These are phyloP conservation scores for Papilio dardanus DNA, from an alignment of 1,140 invertebrate species.

Conservation along the genomic window DNA sequence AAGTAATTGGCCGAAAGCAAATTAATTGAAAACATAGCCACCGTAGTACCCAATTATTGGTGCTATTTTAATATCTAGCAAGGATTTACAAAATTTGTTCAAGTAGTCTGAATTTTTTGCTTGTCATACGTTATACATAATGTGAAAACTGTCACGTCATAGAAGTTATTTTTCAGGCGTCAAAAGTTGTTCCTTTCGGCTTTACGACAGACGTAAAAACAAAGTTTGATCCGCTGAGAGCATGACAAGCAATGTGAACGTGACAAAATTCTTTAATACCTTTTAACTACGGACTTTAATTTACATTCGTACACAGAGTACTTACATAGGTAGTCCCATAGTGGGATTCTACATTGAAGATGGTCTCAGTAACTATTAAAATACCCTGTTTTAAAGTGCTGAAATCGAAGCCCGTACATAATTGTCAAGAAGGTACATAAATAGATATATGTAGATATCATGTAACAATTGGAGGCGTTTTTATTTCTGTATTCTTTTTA, in stretches of 20 bases:
- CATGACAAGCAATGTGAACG: conserved; percentile 1
- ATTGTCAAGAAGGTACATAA: not conserved
- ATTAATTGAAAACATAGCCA: not conserved
- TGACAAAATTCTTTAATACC: not conserved
- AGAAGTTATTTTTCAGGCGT: not conserved
- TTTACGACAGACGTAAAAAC: conserved; percentile 18
- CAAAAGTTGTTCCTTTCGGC: conserved; percentile 17
- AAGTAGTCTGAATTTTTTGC: not conserved
- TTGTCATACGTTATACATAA: not conserved
- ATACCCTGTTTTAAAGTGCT: not conserved
- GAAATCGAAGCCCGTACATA: not conserved
- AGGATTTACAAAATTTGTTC: not conserved
- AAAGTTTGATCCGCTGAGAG: not conserved
- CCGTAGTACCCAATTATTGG: not conserved
- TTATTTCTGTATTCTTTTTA: not conserved
- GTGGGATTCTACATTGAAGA: not conserved
- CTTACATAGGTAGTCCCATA: not conserved
- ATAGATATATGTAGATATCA: not conserved
- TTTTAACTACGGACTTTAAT: not conserved
- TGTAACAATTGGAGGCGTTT: not conserved
- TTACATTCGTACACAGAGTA: not conserved
- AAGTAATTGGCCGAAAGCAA: not conserved
- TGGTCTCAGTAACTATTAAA: not conserved
- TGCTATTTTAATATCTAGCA: not conserved
- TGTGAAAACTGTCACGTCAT: conserved; percentile 20